These are phyloP conservation scores for Neelides folsomi DNA, from an alignment of 2,888 invertebrate genomes.

Conservation along the genomic window DNA sequence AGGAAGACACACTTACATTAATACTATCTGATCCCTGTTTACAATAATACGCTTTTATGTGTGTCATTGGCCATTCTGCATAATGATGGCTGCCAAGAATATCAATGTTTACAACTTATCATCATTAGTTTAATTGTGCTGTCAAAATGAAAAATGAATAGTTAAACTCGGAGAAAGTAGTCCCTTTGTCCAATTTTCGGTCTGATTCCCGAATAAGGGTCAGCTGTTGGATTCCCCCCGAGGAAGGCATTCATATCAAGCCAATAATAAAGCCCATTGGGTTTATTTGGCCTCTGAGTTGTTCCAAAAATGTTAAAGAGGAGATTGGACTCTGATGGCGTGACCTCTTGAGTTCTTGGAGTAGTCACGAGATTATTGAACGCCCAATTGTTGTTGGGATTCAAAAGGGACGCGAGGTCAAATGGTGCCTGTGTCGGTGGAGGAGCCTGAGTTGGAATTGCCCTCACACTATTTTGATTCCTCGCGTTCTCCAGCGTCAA, in stretches of 20 bases:
- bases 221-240: constrained; percentile 19
- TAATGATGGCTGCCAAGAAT: no score
- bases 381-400: neutral
- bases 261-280: constrained; percentile 29
- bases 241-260: constrained; percentile 26
- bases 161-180: constrained; percentile 18
- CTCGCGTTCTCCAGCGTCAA: constrained; percentile 5
- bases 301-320: constrained; percentile 8
- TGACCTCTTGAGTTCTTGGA: constrained; percentile 3
- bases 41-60: no score
- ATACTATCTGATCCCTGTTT: no score
- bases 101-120: no score
- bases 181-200: constrained; percentile 27
- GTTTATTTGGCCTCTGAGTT: constrained; percentile 14
- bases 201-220: constrained; percentile 22
- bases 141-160: no score
- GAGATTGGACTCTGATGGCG: constrained; percentile 16
- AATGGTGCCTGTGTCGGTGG: constrained; percentile 46
- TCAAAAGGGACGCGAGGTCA: constrained; percentile 6
- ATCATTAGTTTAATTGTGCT: no score
- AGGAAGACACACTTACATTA: no score
- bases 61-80: no score
- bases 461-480: neutral
- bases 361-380: neutral
- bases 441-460: constrained; percentile 36